A percentile compares a stretch with the other conserved stretches of the same genome.
Conservation (phyloP, 2,797 vertebrate species). For the Anisognathus igniventris region DNA sequence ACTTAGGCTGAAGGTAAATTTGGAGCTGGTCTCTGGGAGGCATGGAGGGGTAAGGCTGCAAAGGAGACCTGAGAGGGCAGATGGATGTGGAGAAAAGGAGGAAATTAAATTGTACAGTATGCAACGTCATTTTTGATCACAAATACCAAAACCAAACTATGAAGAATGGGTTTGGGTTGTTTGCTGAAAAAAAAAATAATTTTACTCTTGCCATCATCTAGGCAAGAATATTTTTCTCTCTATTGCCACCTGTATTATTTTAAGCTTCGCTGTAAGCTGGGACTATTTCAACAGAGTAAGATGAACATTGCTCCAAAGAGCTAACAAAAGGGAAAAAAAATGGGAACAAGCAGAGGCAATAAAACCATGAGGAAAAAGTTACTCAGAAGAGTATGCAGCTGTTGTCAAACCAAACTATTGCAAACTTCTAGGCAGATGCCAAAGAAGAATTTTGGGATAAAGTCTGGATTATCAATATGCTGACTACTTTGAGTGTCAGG, state of each 20-base stretch:
- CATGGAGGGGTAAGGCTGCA: background rate
- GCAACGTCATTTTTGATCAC: background rate
- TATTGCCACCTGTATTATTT: background rate
- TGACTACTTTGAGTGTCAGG: background rate
- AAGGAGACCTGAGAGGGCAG: background rate
- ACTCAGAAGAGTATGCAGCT: background rate
- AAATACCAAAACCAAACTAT: background rate
- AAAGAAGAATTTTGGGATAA: background rate
- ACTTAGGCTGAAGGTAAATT: background rate
- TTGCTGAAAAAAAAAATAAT: background rate
- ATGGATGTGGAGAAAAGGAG: background rate
- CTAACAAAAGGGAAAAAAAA: background rate
- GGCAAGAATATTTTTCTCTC: background rate
- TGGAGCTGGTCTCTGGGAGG: background rate
- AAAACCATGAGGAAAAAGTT: background rate
- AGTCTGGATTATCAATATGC: background rate
- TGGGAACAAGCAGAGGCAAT: background rate
- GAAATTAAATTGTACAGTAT: background rate
- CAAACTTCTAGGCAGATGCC: background rate
- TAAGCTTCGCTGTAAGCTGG: background rate
- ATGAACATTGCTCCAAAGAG: background rate
- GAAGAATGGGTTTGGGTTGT: background rate
- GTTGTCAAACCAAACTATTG: background rate
- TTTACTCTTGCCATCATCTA: background rate
- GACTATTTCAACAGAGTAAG: background rate